Evolutionary conservation across 2,113 vertebrate genomes (phyloP), one percentile per base, ranked within the genome.

Genomic region (Noturus placidus): DNA sequence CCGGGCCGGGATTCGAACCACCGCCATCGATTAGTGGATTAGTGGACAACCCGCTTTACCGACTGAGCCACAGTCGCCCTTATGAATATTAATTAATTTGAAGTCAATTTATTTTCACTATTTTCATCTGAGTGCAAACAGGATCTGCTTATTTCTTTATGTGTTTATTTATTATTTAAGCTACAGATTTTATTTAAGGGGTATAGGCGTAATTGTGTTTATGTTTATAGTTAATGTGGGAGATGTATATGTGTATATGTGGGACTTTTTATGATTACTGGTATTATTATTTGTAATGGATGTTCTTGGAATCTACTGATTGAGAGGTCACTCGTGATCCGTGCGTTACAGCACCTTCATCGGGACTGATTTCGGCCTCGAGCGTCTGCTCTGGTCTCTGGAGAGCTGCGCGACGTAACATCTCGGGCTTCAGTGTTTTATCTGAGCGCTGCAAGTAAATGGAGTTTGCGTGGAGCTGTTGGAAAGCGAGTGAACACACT

Each of bases 371-470:
- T 69, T 72, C 10, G 11, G 52, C 86, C 79, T 72, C 2, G 33
- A 63, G 86, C 15, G 79, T 82, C 54, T 10, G 35, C 78, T 19
- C 30, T 3, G 69, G 84, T 54, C 84, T 88, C 67, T 4, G 25
- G 87, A 81, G 83, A 35, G 35, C 56, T 57, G 56, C 19, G 19
- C 77, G 11, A 46, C 42, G 35, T 27, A 59, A 38, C 33, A 50
- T 74, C 50, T 82, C 25, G 13, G 65, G 27, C 20, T 87, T 72
- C 52, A 61, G 35, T 69, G 46, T 84, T 88, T 88, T 79, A 69
- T 84, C 59, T n/a, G 52, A 22, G 35, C 11, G 27, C 76, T 63
- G 20, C 54, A 13, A 76, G 67, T 88, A 78, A 86, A 89, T 86
- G 84, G 69, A 50, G 88, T 9, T 38, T 50, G 78, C 46, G 61